Evolutionary conservation across 2,888 invertebrate genomes (phyloP).

Genomic region (Limenitis camilla): DNA sequence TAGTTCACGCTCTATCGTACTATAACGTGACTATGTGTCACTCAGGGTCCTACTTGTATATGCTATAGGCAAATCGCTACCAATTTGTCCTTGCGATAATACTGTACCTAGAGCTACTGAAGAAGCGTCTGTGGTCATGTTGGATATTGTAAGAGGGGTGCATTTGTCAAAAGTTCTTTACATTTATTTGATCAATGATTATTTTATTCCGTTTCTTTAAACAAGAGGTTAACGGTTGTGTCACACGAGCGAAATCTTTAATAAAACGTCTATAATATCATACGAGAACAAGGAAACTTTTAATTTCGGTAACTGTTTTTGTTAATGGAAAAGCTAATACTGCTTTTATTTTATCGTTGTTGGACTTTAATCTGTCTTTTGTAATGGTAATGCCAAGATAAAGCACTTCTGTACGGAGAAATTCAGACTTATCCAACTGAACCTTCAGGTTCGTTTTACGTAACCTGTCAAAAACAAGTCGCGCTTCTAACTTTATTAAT

Average conservation of each 20-base stretch:
- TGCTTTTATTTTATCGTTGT: slow-evolving; percentile 28
- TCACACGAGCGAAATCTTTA: slow-evolving; percentile 28
- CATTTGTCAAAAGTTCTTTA: slow-evolving; percentile 21
- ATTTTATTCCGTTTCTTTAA: slow-evolving; percentile 15
- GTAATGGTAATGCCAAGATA: slow-evolving; percentile 28
- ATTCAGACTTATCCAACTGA: slow-evolving; percentile 28
- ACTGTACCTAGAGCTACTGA: background rate
- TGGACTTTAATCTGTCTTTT: slow-evolving; percentile 29
- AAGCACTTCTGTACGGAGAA: slow-evolving; percentile 18
- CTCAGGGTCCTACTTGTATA: background rate
- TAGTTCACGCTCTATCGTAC: slow-evolving; percentile 23
- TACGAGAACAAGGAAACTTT: slow-evolving; percentile 28
- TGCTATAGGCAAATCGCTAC: background rate
- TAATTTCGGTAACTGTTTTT: slow-evolving; percentile 28
- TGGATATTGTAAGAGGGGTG: slow-evolving; percentile 22
- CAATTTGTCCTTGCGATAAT: too few species aligned
- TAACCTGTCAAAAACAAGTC: too few species aligned
- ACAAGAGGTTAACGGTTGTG: slow-evolving; percentile 17
- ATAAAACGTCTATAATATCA: slow-evolving; percentile 33
- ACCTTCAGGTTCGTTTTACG: slow-evolving; percentile 26
- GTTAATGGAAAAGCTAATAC: slow-evolving; percentile 29
- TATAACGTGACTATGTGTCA: background rate
- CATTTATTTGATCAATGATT: slow-evolving; percentile 16
- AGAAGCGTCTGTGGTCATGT: slow-evolving; percentile 7
- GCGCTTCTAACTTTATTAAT: too few species aligned